Evolutionary conservation across 1,140 invertebrate species (phyloP), one percentile per base, ranked within the genome.

Genomic region (Drosophila saltans): DNA sequence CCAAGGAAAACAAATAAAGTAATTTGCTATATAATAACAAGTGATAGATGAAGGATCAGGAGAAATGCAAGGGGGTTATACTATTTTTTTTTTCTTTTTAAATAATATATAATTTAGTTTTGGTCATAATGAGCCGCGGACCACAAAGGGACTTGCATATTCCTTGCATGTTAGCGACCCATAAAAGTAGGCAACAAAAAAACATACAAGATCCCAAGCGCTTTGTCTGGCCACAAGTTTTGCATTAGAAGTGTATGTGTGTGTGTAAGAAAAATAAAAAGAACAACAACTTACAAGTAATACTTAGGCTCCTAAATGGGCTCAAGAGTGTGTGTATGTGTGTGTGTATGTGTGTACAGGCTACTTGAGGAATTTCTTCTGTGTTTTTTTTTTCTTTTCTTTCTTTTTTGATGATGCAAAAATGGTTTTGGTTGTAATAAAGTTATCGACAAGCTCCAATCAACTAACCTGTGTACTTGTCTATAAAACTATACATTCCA

Each of bases 291-390:
- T 88, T 85, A 85, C 82, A 85, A 85, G 82, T 85, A 85, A 85
- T 85, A 85, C 82, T 85, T 88, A 85, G 78, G 6, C 8, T 75
- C 55, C 72, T 85, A 85, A 85, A 85, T 85, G 82, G 82, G 82
- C 75, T 76, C 82, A 85, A 85, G 1, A 36, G 6, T 36, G 33
- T 36, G 33, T 36, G 33, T 36, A 5, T 4, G 33, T 6, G 2
- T 36, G 33, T 36, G 33, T 36, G 5, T 36, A 5, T 36, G 33
- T 36, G 82, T 85, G 82, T 52, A 2, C 21, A 26, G 75, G 58
- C 73, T 73, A 66, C 64, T 62, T 73, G 82, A 79, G 74, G 66
- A 72, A 68, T 59, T 57, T 26, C 59, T 52, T 55, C 64, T 60
- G 57, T 57, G 28, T 75, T 69, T 63, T 62, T 39, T 60, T 56